Evolutionary conservation across 1,140 invertebrate species (phyloP).

Genomic region (Drosophila lacertosa): DNA sequence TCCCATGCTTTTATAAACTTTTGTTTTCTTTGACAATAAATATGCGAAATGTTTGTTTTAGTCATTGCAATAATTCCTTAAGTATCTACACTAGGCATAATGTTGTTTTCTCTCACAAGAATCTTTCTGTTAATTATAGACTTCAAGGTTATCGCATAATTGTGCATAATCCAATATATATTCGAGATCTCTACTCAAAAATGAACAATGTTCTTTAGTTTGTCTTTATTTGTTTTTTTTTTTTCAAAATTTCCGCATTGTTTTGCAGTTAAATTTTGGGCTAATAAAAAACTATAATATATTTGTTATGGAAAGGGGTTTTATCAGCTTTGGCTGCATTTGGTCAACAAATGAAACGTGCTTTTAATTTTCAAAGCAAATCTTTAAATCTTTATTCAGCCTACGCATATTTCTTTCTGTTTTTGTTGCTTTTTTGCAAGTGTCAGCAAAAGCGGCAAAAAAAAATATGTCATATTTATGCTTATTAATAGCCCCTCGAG

Average conservation of each 20-base stretch:
- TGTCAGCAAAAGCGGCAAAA: slow-evolving; percentile 48
- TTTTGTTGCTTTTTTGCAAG: slow-evolving; percentile 34
- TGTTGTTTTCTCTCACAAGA: slow-evolving; percentile 1
- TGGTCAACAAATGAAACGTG: slow-evolving; percentile 44
- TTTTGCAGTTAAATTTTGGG: not conserved
- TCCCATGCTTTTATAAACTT: not conserved
- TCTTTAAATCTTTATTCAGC: slow-evolving; percentile 4
- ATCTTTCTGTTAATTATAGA: slow-evolving; percentile 14
- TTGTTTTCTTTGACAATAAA: not conserved
- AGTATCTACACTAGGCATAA: not conserved
- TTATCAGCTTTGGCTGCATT: not conserved
- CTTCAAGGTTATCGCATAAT: slow-evolving; percentile 30
- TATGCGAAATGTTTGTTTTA: not conserved
- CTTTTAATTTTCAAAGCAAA: slow-evolving; percentile 46
- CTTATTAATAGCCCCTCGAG: slow-evolving; percentile 63
- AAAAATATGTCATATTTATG: slow-evolving; percentile 64
- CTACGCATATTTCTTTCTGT: slow-evolving; percentile 3
- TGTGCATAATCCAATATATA: slow-evolving; percentile 8
- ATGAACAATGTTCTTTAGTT: not conserved
- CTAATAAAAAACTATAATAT: not conserved
- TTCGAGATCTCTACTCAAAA: not conserved
- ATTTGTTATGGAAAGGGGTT: not conserved
- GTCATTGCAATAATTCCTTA: not conserved
- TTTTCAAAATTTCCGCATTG: not conserved
- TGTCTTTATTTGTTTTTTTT: not conserved